Evolutionary conservation across 2,888 invertebrate genomes (phyloP).

Genomic region (Aromia moschata): DNA sequence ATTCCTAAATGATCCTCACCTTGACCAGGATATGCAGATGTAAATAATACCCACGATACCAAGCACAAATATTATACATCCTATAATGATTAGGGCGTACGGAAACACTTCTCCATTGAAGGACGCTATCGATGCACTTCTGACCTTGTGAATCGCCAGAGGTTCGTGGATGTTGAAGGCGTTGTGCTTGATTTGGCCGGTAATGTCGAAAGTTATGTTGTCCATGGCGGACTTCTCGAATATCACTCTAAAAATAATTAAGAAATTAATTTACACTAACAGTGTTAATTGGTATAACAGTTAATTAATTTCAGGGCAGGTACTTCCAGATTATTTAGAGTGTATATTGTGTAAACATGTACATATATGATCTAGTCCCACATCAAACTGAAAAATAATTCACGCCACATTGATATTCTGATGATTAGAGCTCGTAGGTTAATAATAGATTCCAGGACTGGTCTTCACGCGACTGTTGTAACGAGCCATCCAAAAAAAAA

Average conservation of each 20-base stretch:
- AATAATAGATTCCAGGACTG: too few species aligned
- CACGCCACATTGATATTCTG: too few species aligned
- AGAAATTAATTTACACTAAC: background rate
- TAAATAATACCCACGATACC: constrained; percentile 90
- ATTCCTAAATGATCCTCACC: too few species aligned
- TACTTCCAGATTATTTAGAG: too few species aligned
- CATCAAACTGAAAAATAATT: too few species aligned
- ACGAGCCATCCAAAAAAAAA: too few species aligned
- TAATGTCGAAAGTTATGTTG: constrained; percentile 75
- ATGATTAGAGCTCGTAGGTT: too few species aligned
- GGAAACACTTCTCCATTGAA: constrained; percentile 77
- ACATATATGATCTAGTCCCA: too few species aligned
- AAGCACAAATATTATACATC: constrained; percentile 87
- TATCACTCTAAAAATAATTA: constrained; percentile 63
- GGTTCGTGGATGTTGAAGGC: constrained; percentile 75
- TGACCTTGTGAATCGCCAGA: constrained; percentile 61
- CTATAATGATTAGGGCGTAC: constrained; percentile 87
- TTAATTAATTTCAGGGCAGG: too few species aligned
- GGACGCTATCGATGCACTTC: constrained; percentile 61
- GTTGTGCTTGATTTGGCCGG: constrained; percentile 73
- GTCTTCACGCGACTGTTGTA: too few species aligned
- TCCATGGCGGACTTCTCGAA: constrained; percentile 71
- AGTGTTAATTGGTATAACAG: background rate
- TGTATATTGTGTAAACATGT: too few species aligned
- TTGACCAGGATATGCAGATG: constrained; percentile 93